These are phyloP conservation scores for Nycticorax nycticorax DNA, from an alignment of 2,113 vertebrate species.

Conservation along the genomic window DNA sequence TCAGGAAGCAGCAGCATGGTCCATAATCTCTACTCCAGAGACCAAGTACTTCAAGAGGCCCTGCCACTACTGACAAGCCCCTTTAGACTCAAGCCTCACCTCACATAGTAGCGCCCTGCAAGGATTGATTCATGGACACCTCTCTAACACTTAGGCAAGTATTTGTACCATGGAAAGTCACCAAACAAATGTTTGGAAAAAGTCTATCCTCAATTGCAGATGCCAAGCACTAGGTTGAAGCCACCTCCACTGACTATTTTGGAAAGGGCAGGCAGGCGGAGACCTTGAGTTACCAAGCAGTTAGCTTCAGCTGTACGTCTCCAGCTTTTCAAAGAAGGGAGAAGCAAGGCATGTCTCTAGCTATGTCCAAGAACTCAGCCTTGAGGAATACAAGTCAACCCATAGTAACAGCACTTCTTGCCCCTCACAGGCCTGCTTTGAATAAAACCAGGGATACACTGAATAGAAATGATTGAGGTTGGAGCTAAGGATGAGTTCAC, in stretches of 20 bases:
- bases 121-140: rapidly evolving
- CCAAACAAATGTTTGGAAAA: neutral
- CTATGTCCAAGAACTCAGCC: neutral
- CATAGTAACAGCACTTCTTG: neutral
- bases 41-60: rapidly evolving
- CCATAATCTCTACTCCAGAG: neutral
- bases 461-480: neutral
- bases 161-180: neutral
- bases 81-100: neutral
- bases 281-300: neutral
- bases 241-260: neutral
- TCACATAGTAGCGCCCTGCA: neutral
- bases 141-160: neutral
- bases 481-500: neutral
- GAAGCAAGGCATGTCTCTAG: neutral
- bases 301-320: neutral
- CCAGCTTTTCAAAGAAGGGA: neutral
- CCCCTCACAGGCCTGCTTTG: neutral
- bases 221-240: neutral
- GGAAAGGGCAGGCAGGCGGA: neutral
- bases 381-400: neutral
- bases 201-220: neutral
- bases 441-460: neutral
- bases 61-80: neutral
- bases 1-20: neutral